Percentiles rank a stretch among this genome's conserved stretches.
Conservation (phyloP, 2,113 vertebrate species). For the Axis porcinus region DNA sequence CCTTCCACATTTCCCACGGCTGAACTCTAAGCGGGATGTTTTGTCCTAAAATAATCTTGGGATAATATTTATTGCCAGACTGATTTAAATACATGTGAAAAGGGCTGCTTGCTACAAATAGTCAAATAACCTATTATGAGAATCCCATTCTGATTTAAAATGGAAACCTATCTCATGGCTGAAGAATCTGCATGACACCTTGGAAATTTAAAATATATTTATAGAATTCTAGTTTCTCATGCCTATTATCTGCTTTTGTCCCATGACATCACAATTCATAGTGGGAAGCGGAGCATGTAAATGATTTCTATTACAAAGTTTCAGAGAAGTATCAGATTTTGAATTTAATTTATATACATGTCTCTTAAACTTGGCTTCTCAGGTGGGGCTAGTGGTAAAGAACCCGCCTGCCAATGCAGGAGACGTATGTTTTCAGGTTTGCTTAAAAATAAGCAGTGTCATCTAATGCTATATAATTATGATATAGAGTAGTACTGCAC, state of each 20-base stretch:
- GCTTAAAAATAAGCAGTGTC: not conserved
- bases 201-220: not conserved
- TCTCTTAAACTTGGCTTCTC: not conserved
- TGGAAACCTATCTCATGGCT: not conserved
- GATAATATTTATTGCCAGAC: not conserved
- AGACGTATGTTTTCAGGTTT: not conserved
- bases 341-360: not conserved
- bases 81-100: conserved; percentile 2
- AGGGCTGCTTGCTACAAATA: not conserved
- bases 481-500: not conserved
- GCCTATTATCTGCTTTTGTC: not conserved
- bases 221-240: not conserved
- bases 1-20: not conserved
- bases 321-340: not conserved
- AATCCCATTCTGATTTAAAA: conserved; percentile 13
- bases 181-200: not conserved
- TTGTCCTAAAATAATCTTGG: not conserved
- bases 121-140: not conserved
- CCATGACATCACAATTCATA: not conserved
- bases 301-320: not conserved
- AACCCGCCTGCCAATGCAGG: not conserved
- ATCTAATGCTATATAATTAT: not conserved
- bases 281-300: not conserved
- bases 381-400: not conserved
- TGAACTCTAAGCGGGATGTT: not conserved